Base-by-base conservation (phyloP, 2,113 vertebrate species). In the Nothoprocta pentlandii region DNA sequence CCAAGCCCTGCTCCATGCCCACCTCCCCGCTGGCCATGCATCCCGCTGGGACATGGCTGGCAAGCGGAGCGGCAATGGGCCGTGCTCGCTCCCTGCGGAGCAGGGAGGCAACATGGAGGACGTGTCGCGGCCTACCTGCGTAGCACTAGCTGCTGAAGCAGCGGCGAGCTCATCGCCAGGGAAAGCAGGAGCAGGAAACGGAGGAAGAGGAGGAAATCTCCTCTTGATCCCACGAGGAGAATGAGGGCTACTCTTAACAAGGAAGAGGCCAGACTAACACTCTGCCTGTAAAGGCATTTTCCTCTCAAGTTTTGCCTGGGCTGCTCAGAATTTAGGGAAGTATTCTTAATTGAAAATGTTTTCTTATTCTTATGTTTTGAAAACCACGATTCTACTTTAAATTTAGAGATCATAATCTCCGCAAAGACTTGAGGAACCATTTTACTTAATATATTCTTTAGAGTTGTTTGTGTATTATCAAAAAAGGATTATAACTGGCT, bases 41-140 rank as follows among this genome's bases (percentile, higher is more conserved):
- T 16, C 89, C 6, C 1, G 34, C 73, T 64, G 76, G 44, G 49
- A 32, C 36, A 39, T 39, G 36, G 49, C 26, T 17, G 34, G 54
- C 10, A 14, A 51, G 61, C 47, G 10, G 73, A 69, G 67, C 73
- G 42, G 67, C 49, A 21, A 3, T 25, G 62, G 2, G 0, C n/a
- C 4, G 8, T 34, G n/a, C 67, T 66, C 0, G 0, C 36, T 69
- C 54, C 80, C 74, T 1, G 2, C 74, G 30, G 80, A 32, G 74
- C 73, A 10, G 47, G 13, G 71, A 59, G 36, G 22, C 13, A 13
- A n/a, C 3, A 0, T 59, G 58, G 32, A 61, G 16, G 28, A 36
- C 8, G 32, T 73, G 63, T 5, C 49, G 91, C 78, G 30, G 76
- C 3, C 20, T 69, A 41, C 75, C 67, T 62, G 30, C 20, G 4